Evolutionary conservation across 2,113 vertebrate species (phyloP), one percentile per base, ranked within the genome.

Genomic region (Caranx melampygus): DNA sequence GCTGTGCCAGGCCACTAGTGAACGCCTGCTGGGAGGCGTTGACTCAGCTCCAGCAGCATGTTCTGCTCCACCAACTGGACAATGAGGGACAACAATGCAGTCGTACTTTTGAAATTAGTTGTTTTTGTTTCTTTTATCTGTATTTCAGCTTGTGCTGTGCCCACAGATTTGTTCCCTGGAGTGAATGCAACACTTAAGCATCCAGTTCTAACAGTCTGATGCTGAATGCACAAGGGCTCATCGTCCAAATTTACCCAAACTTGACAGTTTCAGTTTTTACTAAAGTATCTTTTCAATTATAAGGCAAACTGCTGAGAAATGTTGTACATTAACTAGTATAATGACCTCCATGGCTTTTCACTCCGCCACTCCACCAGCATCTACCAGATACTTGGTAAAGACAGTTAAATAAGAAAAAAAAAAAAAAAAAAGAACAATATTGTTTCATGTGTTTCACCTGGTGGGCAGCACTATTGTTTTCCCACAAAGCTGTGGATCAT

Each of bases 11-110:
- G 37, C 81, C 45, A 35, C 59, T 85, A n/a, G 67, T 52, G 33
- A 35, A 68, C 58, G 80, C 71, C 81, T 76, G 75, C 84, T 65
- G 54, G 85, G 87, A 83, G 80, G 75, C 62, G 52, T 65, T 79
- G 80, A 82, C 63, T 84, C 42, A 31, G 26, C 66, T 88, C 87
- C 82, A 83, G 8, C 40, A 51, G 62, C 65, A 72, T 80, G 79
- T 90, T 81, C 81, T 79, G 87, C 87, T 90, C 72, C 85, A 74
- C 78, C 84, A 81, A 85, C 72, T 78, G 81, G 64, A 81, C 87
- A 87, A 87, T 85, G 69, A 79, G 78, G 61, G 61, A 78, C 73
- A 82, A 78, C 55, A 79, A 73, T 49, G 34, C 14, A 15, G 37
- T 34, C 35, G 54, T 60, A 52, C 62, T 54, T 71, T 44, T 65